Conservation (phyloP, 2,113 vertebrate genomes). For the Corythornis madagascariensis region DNA sequence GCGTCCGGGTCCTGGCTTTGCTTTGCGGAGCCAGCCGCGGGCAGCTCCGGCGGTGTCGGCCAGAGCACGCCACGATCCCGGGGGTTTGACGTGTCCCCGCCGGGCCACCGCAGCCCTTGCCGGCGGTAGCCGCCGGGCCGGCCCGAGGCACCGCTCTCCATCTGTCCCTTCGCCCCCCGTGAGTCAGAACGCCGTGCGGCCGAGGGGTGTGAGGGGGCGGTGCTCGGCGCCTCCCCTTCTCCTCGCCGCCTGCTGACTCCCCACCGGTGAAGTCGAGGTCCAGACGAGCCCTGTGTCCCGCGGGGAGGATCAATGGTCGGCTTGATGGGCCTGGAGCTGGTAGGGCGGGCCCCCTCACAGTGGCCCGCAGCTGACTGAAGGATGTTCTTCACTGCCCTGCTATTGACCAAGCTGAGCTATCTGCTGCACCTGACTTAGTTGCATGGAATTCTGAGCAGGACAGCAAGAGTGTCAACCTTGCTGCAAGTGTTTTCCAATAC, state of each 20-base stretch:
- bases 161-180: not conserved
- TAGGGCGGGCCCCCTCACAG: not conserved
- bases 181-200: not conserved
- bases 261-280: not conserved
- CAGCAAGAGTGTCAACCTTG: not conserved
- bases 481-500: not conserved
- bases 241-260: not conserved
- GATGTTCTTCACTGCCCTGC: no score
- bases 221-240: not conserved
- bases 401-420: not conserved
- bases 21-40: not conserved
- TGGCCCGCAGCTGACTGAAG: not conserved
- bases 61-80: not conserved
- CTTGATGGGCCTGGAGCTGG: not conserved
- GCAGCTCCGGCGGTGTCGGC: not conserved
- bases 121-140: not conserved
- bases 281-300: not conserved
- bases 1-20: not conserved
- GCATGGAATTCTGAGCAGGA: not conserved
- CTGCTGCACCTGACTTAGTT: accelerated
- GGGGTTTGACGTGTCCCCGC: not conserved
- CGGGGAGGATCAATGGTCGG: no score
- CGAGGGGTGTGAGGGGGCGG: not conserved
- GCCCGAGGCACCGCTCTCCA: not conserved
- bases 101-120: not conserved